phyloP scores from a whole-genome alignment of 2,113 vertebrate species.

The Scomber scombrus region DNA sequence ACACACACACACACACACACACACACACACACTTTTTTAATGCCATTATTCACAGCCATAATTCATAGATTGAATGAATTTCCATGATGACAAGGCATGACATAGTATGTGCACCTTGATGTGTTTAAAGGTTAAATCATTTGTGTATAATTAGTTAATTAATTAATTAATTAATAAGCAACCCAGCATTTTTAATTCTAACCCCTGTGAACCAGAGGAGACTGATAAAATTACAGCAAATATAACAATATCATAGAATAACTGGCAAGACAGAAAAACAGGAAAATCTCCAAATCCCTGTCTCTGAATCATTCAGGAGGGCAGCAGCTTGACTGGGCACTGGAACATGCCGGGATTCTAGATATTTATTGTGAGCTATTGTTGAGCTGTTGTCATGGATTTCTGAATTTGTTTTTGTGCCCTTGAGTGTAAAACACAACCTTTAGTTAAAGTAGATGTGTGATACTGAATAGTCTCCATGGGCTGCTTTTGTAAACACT shows the following conservation, averaged over 20 bases:
- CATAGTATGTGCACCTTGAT: background rate
- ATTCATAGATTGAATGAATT: background rate
- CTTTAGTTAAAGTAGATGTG: slow-evolving; percentile 2
- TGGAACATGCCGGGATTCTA: slow-evolving; percentile 18
- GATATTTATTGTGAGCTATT: slow-evolving; percentile 24
- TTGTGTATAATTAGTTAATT: background rate
- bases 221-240: background rate
- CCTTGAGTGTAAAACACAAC: slow-evolving; percentile 17
- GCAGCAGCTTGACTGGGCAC: slow-evolving; percentile 23
- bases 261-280: slow-evolving; percentile 1
- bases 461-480: background rate
- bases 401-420: slow-evolving; percentile 16
- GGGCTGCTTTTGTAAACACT: background rate
- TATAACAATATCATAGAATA: slow-evolving; percentile 26
- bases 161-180: too few relatives aligned
- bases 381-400: slow-evolving; percentile 23
- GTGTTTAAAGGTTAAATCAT: background rate
- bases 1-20: too few relatives aligned
- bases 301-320: slow-evolving; percentile 60
- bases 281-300: slow-evolving; percentile 21
- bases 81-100: background rate
- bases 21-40: background rate
- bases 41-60: background rate
- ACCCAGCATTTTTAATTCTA: background rate
- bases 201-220: background rate